Evolutionary conservation across 2,888 invertebrate species (phyloP), one percentile per base, ranked within the genome.

Genomic region (Acanthopleura granulata): DNA sequence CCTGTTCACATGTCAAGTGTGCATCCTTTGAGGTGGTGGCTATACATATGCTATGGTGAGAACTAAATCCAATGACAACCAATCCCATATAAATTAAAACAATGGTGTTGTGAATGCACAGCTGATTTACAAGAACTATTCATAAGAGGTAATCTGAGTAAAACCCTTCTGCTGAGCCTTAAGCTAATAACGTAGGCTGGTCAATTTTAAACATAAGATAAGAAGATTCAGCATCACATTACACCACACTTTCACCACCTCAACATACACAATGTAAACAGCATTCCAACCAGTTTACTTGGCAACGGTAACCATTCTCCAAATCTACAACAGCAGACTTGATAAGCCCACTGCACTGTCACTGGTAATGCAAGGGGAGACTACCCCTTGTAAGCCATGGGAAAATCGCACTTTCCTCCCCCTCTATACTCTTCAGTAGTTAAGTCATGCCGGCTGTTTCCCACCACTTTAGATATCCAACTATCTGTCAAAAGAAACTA

Each of bases 391-490:
- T 40, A 40, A 40, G 40, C 40, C 40, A 40, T 40, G 4, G 40
- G 40, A 40, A 40, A 25, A 27, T 57, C 57, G 18, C 57, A 57
- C 57, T 57, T 57, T 66, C 66, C 66, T 66, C 66, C 66, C 77
- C 79, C 78, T 80, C 79, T 80, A 79, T 81, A 79, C 78, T 77
- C 76, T 77, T 77, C 80, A 78, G 78, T 77, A 82, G 81, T 79
- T 80, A 76, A 83, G 85, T 86, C 85, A 86, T 86, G 85, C 85
- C 85, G 85, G 81, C 76, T 74, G 66, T 27, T 12, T 66, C 66
- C 66, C 66, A 66, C 66, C 66, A 66, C 27, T 70, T 72, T 51
- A 50, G 71, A 73, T 73, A 73, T 62, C 72, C 71, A 75, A 61
- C 51, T 50, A 78, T 74, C 74, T 74, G 75, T 70, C 72, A 75